Percentiles rank a stretch among this genome's conserved stretches.
These are phyloP conservation scores for Drosophila austrosaltans DNA, from an alignment of 2,888 invertebrate species.

Conservation along the genomic window DNA sequence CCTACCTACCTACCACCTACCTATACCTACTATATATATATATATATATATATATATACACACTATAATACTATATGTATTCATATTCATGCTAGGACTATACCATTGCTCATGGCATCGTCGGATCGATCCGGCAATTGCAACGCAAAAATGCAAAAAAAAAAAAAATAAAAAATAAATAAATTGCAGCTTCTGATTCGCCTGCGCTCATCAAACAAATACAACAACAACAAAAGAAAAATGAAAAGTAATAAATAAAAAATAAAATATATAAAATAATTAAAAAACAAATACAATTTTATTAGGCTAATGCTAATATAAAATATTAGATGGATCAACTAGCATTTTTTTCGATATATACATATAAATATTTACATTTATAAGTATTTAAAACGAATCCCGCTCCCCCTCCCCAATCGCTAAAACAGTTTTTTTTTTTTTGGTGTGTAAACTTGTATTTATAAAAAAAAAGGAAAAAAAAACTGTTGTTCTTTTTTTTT, in stretches of 20 bases:
- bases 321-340: constrained; percentile 75
- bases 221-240: constrained; percentile 19
- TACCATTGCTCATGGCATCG: constrained; percentile 61
- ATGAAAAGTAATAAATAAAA: constrained; percentile 23
- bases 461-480: constrained; percentile 50
- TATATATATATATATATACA: constrained; percentile 10
- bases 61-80: constrained; percentile 14
- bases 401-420: too few relatives aligned
- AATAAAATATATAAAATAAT: constrained; percentile 34
- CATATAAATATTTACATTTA: constrained; percentile 22
- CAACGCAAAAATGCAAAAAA: constrained; percentile 15
- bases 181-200: constrained; percentile 33
- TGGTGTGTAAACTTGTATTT: constrained; percentile 69
- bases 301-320: constrained; percentile 74
- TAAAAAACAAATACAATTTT: constrained; percentile 42
- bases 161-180: background rate
- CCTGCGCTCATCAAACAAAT: constrained; percentile 39
- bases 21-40: background rate
- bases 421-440: constrained; percentile 21
- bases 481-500: constrained; percentile 56
- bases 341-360: constrained; percentile 67
- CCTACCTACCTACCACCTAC: too few relatives aligned
- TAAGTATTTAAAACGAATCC: constrained; percentile 8
- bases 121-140: constrained; percentile 4
- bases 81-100: constrained; percentile 43